phyloP scores from a whole-genome alignment of 2,888 invertebrate genomes.

The Eulithis testata region DNA sequence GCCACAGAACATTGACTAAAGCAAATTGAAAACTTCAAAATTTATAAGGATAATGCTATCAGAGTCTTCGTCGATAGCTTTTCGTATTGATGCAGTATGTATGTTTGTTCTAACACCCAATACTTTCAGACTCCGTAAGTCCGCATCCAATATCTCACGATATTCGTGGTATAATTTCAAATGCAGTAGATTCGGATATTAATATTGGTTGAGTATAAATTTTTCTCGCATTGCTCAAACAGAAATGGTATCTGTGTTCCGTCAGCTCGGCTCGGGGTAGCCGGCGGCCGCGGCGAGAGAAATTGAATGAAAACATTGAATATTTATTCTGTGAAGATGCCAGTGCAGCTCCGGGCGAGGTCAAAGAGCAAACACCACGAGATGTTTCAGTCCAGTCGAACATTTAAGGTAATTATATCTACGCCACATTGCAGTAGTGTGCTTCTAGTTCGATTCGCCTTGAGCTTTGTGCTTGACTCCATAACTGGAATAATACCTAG shows the following conservation, averaged over 20 bases:
- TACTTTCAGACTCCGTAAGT: background rate
- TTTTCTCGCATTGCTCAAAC: slow-evolving; percentile 40
- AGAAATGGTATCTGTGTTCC: slow-evolving; percentile 55
- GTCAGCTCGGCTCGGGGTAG: slow-evolving; percentile 40
- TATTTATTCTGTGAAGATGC: slow-evolving; percentile 76
- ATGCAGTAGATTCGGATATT: slow-evolving; percentile 24
- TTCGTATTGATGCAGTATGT: too few species aligned
- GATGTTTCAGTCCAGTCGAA: slow-evolving; percentile 19
- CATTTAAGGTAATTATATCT: background rate
- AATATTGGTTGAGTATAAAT: slow-evolving; percentile 32
- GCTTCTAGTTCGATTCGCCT: too few species aligned
- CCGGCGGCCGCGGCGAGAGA: slow-evolving; percentile 49
- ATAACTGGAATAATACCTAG: too few species aligned
- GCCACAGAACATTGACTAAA: too few species aligned
- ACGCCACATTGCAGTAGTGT: too few species aligned
- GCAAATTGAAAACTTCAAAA: too few species aligned
- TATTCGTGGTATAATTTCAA: slow-evolving; percentile 9
- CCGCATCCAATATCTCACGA: background rate
- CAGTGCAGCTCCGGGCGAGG: slow-evolving; percentile 53
- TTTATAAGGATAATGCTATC: too few species aligned
- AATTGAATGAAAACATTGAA: slow-evolving; percentile 82
- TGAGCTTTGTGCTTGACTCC: too few species aligned
- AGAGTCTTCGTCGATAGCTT: too few species aligned
- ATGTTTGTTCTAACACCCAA: background rate
- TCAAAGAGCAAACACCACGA: slow-evolving; percentile 39